These are phyloP conservation scores for Macrotrachela quadricornifera DNA, from an alignment of 1,140 invertebrate species.

Conservation along the genomic window DNA sequence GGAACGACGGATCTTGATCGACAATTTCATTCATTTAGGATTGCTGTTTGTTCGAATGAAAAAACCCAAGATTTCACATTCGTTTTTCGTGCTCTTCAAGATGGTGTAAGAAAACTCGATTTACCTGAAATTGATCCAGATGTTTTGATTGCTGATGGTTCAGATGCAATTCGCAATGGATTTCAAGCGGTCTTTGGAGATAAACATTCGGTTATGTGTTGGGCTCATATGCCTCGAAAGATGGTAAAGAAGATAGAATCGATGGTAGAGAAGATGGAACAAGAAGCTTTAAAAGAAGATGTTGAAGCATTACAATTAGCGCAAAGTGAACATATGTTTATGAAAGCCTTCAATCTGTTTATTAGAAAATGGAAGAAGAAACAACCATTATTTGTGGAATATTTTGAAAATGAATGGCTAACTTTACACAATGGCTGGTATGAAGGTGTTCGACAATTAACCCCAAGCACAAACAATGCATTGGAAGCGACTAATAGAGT, in stretches of 20 bases:
- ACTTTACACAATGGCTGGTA: not conserved
- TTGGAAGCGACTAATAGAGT: not conserved
- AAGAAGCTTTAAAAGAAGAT: too few species aligned
- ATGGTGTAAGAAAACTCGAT: not conserved
- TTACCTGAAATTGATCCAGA: not conserved
- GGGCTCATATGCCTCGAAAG: not conserved
- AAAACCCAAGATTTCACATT: not conserved
- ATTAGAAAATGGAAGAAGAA: not conserved
- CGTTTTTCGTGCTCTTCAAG: too few species aligned
- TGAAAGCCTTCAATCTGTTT: not conserved
- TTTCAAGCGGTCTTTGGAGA: too few species aligned
- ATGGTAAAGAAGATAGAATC: not conserved
- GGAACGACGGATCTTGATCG: not conserved
- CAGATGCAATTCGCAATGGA: not conserved
- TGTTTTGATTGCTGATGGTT: not conserved
- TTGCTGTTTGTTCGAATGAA: not conserved
- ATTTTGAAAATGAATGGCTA: too few species aligned
- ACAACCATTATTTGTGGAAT: not conserved
- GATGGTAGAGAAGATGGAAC: too few species aligned
- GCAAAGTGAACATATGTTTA: not conserved
- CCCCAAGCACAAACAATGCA: not conserved
- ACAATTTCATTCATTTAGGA: not conserved
- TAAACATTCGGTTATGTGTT: too few species aligned
- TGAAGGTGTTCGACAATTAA: not conserved
- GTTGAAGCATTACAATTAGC: too few species aligned